Evolutionary conservation across 1,140 invertebrate species (phyloP).

Genomic region (Antheraea mylitta): DNA sequence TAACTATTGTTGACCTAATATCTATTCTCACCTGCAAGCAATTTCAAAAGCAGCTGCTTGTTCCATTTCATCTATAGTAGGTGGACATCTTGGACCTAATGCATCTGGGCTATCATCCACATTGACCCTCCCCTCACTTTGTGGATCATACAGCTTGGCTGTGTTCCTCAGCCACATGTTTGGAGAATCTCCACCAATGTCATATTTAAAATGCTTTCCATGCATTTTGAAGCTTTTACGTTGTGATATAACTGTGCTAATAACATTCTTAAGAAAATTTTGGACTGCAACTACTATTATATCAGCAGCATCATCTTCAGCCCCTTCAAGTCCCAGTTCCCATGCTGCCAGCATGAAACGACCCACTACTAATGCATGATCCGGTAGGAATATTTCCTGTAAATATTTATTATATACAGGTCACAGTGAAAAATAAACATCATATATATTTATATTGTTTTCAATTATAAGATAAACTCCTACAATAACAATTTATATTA

Average conservation of each 20-base stretch:
- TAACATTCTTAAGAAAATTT: constrained; percentile 87
- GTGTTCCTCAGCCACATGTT: constrained; percentile 86
- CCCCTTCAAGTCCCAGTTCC: constrained; percentile 89
- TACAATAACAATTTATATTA: no score
- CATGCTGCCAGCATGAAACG: constrained; percentile 89
- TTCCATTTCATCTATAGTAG: constrained; percentile 76
- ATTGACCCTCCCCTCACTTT: constrained; percentile 71
- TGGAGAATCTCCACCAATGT: constrained; percentile 84
- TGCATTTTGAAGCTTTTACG: constrained; percentile 85
- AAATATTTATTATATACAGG: constrained; percentile 34
- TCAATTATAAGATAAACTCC: no score
- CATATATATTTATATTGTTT: background rate
- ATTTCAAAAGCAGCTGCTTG: constrained; percentile 68
- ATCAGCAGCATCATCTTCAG: constrained; percentile 87
- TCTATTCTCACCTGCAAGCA: constrained; percentile 61
- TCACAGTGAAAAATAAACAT: background rate
- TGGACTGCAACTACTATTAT: constrained; percentile 86
- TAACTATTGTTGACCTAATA: background rate
- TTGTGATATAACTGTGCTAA: constrained; percentile 84
- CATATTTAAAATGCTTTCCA: constrained; percentile 85
- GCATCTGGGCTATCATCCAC: constrained; percentile 74
- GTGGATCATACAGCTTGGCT: constrained; percentile 64
- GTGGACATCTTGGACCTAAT: constrained; percentile 68
- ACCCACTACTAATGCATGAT: constrained; percentile 87
- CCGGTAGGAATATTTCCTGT: constrained; percentile 86